These are phyloP conservation scores for Myzus persicae DNA, from an alignment of 1,140 invertebrate genomes.

Conservation along the genomic window DNA sequence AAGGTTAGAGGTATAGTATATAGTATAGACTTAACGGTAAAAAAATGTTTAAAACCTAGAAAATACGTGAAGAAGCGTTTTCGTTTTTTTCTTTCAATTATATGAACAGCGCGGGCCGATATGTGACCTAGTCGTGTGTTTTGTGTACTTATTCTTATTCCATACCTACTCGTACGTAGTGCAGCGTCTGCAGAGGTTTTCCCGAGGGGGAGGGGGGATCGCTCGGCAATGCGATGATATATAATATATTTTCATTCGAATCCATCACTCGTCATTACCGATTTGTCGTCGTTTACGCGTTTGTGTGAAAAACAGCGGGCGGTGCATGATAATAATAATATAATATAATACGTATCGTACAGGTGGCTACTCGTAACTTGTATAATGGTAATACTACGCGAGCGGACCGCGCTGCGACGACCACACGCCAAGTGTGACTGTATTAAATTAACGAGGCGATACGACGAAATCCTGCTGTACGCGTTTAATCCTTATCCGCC, in stretches of 20 bases:
- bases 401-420: not conserved
- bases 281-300: slow-evolving; percentile 37
- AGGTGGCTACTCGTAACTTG: not conserved
- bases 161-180: not conserved
- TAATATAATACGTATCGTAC: not conserved
- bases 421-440: slow-evolving; percentile 33
- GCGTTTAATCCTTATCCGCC: not conserved
- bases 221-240: not conserved
- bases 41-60: not conserved
- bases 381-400: not conserved
- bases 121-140: not conserved
- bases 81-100: not conserved
- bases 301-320: slow-evolving; percentile 29
- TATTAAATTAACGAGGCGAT: not conserved
- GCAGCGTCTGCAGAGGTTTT: not conserved
- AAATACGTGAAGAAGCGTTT: not conserved
- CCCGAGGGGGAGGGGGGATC: not conserved
- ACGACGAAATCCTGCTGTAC: not conserved
- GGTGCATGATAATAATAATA: not conserved
- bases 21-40: not conserved
- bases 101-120: not conserved
- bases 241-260: not conserved
- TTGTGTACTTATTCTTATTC: too few relatives aligned
- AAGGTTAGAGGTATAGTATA: not conserved
- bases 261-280: slow-evolving; percentile 32